Percentiles rank a stretch among this genome's conserved stretches.
Conservation (phyloP, 2,113 vertebrate species). For the Bubo bubo region DNA sequence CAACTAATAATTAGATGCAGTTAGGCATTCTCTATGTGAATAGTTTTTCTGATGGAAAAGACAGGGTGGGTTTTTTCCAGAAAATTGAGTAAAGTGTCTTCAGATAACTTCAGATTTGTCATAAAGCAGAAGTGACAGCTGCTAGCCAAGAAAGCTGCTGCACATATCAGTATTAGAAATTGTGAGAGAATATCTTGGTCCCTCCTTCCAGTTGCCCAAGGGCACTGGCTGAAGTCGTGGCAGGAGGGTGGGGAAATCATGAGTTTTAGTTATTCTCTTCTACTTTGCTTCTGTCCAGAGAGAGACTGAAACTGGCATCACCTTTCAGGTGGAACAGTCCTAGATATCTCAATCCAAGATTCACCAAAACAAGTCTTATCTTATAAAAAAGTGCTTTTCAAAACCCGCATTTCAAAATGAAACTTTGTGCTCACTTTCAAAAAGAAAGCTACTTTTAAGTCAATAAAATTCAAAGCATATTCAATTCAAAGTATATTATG, state of each 20-base stretch:
- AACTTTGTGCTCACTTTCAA: not conserved
- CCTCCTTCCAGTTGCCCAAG: not conserved
- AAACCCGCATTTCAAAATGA: not conserved
- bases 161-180: not conserved
- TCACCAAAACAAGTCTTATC: not conserved
- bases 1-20: not conserved
- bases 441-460: not conserved
- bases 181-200: not conserved
- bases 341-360: not conserved
- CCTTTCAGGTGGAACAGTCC: not conserved
- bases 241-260: not conserved
- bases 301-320: not conserved
- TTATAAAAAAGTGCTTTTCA: not conserved
- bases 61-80: not conserved
- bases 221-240: not conserved
- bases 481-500: not conserved
- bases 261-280: not conserved
- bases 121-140: not conserved
- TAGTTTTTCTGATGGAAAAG: not conserved
- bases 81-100: not conserved
- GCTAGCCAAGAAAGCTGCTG: not conserved
- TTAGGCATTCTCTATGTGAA: not conserved
- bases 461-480: not conserved
- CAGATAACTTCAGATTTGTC: not conserved
- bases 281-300: not conserved